These are phyloP conservation scores for Acipenser oxyrinchus DNA, from an alignment of 2,797 vertebrate species.

Conservation along the genomic window DNA sequence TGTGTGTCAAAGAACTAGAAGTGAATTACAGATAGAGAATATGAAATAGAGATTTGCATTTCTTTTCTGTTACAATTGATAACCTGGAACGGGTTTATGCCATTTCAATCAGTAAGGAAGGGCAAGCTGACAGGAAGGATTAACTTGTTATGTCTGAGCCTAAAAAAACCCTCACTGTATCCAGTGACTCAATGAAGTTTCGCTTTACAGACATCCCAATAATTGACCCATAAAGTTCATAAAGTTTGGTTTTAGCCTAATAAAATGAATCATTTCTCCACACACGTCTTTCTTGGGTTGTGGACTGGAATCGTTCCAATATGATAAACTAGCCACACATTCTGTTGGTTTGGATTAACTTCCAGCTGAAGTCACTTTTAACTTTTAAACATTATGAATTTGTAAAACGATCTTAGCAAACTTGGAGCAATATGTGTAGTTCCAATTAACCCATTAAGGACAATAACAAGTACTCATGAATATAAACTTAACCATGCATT, in stretches of 20 bases:
- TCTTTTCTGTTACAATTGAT: slow-evolving; percentile 17
- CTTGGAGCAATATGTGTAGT: too few relatives aligned
- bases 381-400: too few relatives aligned
- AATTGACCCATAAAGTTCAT: slow-evolving; percentile 9
- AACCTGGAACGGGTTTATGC: slow-evolving; percentile 12
- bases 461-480: too few relatives aligned
- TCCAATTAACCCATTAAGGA: too few relatives aligned
- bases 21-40: slow-evolving; percentile 17
- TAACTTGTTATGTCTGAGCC: slow-evolving; percentile 15
- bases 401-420: too few relatives aligned
- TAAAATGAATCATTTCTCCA: slow-evolving; percentile 10
- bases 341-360: background rate
- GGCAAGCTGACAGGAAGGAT: slow-evolving; percentile 11
- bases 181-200: slow-evolving; percentile 5
- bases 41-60: slow-evolving; percentile 14
- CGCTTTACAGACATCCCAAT: slow-evolving; percentile 5
- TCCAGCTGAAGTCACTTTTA: too few relatives aligned
- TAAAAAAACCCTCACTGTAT: slow-evolving; percentile 4
- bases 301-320: slow-evolving; percentile 1
- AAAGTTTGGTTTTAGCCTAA: slow-evolving; percentile 9
- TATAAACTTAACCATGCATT: too few relatives aligned
- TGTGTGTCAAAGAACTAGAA: slow-evolving; percentile 13
- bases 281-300: slow-evolving; percentile 1
- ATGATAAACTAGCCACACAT: background rate
- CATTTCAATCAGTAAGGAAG: slow-evolving; percentile 12